Conservation (phyloP, 1,140 invertebrate genomes). For the Dendroctonus valens region DNA sequence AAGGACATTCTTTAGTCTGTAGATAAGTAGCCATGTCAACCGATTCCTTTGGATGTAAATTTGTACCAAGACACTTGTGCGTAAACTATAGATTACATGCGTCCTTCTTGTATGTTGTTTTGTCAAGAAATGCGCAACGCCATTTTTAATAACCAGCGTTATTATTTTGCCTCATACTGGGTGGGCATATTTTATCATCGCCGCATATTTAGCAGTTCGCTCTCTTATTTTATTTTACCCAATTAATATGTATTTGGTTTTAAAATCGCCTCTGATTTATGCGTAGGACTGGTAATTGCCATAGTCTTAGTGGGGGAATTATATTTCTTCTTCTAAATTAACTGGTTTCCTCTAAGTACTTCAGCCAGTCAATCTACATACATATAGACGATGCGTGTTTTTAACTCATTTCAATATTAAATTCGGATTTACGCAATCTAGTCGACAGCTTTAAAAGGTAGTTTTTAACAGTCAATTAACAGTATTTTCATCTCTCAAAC, state of each 20-base stretch:
- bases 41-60: constrained; percentile 49
- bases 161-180: constrained; percentile 22
- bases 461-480: too few relatives aligned
- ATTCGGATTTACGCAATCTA: too few relatives aligned
- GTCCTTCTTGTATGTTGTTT: constrained; percentile 20
- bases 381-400: too few relatives aligned
- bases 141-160: constrained; percentile 21
- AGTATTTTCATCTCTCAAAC: too few relatives aligned
- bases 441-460: too few relatives aligned
- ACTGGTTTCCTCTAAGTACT: too few relatives aligned
- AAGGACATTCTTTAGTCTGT: constrained; percentile 49
- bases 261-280: not conserved
- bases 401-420: too few relatives aligned
- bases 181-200: constrained; percentile 15
- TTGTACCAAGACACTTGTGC: constrained; percentile 45
- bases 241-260: not conserved
- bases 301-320: too few relatives aligned
- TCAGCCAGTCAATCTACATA: too few relatives aligned
- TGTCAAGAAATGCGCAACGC: constrained; percentile 11
- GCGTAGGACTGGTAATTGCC: too few relatives aligned
- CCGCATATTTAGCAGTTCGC: not conserved
- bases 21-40: constrained; percentile 48
- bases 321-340: too few relatives aligned
- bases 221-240: not conserved
- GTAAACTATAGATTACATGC: constrained; percentile 36